A percentile compares a stretch with the other conserved stretches of the same genome.
Conservation (phyloP, 2,797 vertebrate species). For the Acomys russatus region DNA sequence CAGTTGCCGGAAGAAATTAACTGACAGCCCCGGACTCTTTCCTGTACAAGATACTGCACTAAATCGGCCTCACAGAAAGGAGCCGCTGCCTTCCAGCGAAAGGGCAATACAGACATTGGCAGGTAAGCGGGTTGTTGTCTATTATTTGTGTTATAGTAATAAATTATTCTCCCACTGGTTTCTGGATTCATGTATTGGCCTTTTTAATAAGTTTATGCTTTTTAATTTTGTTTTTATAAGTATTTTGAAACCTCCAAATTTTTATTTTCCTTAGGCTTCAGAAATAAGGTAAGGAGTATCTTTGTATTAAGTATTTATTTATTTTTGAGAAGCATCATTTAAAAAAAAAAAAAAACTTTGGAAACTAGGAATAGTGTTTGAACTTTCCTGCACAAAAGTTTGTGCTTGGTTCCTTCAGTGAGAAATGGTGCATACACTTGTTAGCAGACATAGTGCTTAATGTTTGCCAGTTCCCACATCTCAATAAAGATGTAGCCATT, state of each 20-base stretch:
- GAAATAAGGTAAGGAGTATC: neutral
- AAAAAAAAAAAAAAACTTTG: neutral
- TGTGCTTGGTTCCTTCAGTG: neutral
- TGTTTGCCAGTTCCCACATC: neutral
- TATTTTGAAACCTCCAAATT: slow-evolving; percentile 57
- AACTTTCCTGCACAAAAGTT: neutral
- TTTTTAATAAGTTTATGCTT: neutral
- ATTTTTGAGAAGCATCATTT: slow-evolving; percentile 52
- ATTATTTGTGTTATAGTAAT: slow-evolving; percentile 20
- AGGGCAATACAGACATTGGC: slow-evolving; percentile 89
- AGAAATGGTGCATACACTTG: neutral
- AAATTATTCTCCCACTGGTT: slow-evolving; percentile 40
- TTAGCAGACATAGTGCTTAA: neutral
- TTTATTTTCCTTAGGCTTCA: slow-evolving; percentile 48
- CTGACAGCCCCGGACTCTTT: slow-evolving; percentile 89
- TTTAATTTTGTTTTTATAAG: slow-evolving; percentile 51
- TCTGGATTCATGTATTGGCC: neutral
- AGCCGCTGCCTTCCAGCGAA: slow-evolving; percentile 90
- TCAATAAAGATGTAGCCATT: slow-evolving; percentile 24
- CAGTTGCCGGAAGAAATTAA: slow-evolving; percentile 90
- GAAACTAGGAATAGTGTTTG: slow-evolving; percentile 19
- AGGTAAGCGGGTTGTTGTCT: slow-evolving; percentile 90
- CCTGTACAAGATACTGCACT: slow-evolving; percentile 88
- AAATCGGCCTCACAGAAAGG: slow-evolving; percentile 90
- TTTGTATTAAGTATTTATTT: neutral